Conservation (phyloP, 2,888 invertebrate species). For the Pheosia gnoma region DNA sequence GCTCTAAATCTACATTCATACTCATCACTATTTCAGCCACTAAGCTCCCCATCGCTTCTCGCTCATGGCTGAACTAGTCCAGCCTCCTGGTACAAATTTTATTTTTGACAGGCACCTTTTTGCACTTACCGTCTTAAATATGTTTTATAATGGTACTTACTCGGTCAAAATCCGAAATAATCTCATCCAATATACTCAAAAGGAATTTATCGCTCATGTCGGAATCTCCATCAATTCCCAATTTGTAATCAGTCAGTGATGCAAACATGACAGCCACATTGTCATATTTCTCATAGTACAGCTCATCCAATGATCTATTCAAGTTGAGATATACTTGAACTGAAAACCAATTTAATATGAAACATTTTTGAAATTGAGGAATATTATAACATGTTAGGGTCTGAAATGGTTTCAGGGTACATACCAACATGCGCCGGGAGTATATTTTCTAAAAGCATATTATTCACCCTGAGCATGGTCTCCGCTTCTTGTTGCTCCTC, state of each 20-base stretch:
- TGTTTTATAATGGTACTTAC: constrained; percentile 66
- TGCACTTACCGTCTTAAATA: too few species aligned
- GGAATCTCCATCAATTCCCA: constrained; percentile 86
- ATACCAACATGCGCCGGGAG: constrained; percentile 96
- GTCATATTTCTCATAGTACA: constrained; percentile 95
- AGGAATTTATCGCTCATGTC: constrained; percentile 87
- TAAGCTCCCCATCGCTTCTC: too few species aligned
- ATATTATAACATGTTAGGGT: not conserved
- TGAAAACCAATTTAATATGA: constrained; percentile 56
- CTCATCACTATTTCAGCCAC: too few species aligned
- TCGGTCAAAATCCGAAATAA: constrained; percentile 97
- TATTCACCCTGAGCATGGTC: constrained; percentile 94
- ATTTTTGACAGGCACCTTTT: too few species aligned
- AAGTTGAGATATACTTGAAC: constrained; percentile 91
- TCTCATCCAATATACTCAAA: constrained; percentile 92
- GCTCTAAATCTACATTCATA: too few species aligned
- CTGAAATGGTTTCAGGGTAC: constrained; percentile 31
- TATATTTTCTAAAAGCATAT: constrained; percentile 95
- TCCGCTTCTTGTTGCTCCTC: constrained; percentile 94
- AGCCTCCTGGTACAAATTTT: too few species aligned
- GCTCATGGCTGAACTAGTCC: too few species aligned
- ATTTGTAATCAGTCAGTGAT: constrained; percentile 92
- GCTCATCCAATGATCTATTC: constrained; percentile 87
- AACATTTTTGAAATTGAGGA: constrained; percentile 6
- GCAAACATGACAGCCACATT: constrained; percentile 98